Percentiles rank a stretch among this genome's conserved stretches.
Conservation (phyloP, 2,113 vertebrate species). For the Xenus cinereus region DNA sequence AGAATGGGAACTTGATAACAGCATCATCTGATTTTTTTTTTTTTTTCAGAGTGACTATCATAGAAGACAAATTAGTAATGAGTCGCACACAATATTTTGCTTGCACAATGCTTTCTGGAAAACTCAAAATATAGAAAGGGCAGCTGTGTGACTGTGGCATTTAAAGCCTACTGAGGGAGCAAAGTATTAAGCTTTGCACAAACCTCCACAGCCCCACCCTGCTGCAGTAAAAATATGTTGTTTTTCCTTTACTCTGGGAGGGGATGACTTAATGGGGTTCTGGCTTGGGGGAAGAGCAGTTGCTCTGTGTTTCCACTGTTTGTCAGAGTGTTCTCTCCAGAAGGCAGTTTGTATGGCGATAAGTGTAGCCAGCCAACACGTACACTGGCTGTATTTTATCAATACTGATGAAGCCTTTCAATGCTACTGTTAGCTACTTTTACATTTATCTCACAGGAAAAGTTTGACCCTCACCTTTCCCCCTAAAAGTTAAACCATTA, state of each 20-base stretch:
- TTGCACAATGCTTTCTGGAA: neutral
- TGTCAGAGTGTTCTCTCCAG: neutral
- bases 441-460: neutral
- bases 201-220: slow-evolving; percentile 18
- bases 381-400: neutral
- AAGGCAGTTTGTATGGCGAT: neutral
- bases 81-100: neutral
- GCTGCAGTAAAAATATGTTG: slow-evolving; percentile 8
- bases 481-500: neutral
- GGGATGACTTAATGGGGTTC: neutral
- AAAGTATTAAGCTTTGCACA: neutral
- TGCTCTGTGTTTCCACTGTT: neutral
- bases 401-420: neutral
- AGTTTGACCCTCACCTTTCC: neutral
- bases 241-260: slow-evolving; percentile 12
- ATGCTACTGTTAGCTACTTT: neutral
- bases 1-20: neutral
- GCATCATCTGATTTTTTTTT: neutral
- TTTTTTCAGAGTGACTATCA: neutral
- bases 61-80: neutral
- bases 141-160: neutral
- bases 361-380: neutral
- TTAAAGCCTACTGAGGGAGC: slow-evolving; percentile 15
- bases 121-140: neutral
- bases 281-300: neutral